A percentile compares a stretch with the other conserved stretches of the same genome.
Evolutionary conservation across 2,797 vertebrate genomes (phyloP).

Genomic region (Telmatherina bonti): DNA sequence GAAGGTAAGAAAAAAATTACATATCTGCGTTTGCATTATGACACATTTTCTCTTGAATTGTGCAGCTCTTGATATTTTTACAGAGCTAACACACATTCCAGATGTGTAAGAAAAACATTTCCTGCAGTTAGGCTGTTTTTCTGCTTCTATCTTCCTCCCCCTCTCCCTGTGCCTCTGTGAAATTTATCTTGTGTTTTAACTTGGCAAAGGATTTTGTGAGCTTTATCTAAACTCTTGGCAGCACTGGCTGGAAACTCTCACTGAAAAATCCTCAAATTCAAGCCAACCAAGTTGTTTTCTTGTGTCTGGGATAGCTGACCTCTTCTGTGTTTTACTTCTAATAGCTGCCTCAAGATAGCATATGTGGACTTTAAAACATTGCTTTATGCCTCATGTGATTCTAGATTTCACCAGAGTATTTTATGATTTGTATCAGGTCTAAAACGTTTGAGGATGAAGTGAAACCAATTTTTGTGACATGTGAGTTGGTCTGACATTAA

Average conservation of each 20-base stretch:
- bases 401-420: not conserved
- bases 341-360: not conserved
- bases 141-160: not conserved
- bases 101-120: fast-evolving
- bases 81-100: not conserved
- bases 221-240: not conserved
- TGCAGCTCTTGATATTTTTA: not conserved
- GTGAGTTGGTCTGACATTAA: not conserved
- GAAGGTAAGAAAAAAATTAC: conserved; percentile 17
- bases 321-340: not conserved
- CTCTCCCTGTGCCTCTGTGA: not conserved
- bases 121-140: not conserved
- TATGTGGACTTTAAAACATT: not conserved
- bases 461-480: not conserved
- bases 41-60: not conserved
- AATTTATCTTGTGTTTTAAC: not conserved
- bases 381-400: not conserved
- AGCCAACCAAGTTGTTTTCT: not conserved
- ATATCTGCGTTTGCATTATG: not conserved
- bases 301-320: too few species aligned
- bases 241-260: not conserved
- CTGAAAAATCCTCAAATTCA: not conserved
- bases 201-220: not conserved
- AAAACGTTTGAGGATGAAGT: not conserved
- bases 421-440: not conserved